These are phyloP conservation scores for Bombyx mori DNA, from an alignment of 1,140 invertebrate species.

Conservation along the genomic window ASM3026992v2 NC_085111.1:16227501-16228000, in stretches of 20 bases:
- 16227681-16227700: background rate
- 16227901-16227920: background rate
- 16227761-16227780: slow-evolving; percentile 5
- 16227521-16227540: too few species aligned
- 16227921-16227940: background rate
- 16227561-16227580: too few species aligned
- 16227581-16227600: background rate
- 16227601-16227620: background rate
- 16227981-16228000: too few species aligned
- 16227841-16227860: background rate
- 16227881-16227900: background rate
- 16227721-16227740: background rate
- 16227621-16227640: background rate
- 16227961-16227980: too few species aligned
- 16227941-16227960: background rate
- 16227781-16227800: slow-evolving; percentile 1
- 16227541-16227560: too few species aligned
- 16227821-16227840: background rate
- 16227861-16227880: background rate
- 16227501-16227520: too few species aligned
- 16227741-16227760: slow-evolving; percentile 6
- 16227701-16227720: slow-evolving; percentile 1
- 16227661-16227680: background rate
- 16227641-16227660: background rate
- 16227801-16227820: slow-evolving; percentile 1